A percentile compares a stretch with the other conserved stretches of the same genome.
Conservation (phyloP, 2,888 invertebrate genomes). For the Drosophila birchii region DNA sequence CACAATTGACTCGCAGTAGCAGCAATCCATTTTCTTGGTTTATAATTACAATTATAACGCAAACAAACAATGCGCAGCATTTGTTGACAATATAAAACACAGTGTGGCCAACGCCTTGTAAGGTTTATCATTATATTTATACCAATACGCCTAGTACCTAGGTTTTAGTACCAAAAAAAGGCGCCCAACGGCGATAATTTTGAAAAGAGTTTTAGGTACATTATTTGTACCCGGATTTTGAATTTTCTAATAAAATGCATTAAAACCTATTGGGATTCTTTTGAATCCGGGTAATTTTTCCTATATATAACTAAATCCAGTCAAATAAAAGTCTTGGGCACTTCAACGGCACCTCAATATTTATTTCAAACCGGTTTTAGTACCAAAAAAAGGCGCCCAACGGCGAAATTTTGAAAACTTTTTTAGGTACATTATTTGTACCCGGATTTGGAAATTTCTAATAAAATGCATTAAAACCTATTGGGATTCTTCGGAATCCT, state of each 20-base stretch:
- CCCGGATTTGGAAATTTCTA: too few species aligned
- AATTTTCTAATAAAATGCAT: too few species aligned
- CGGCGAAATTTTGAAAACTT: too few species aligned
- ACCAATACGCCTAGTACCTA: too few species aligned
- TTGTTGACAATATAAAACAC: neutral
- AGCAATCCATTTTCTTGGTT: slow-evolving; percentile 14
- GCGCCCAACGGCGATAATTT: too few species aligned
- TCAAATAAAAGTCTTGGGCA: neutral
- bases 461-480: too few species aligned
- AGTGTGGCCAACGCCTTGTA: neutral
- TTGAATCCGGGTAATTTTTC: too few species aligned
- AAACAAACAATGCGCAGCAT: neutral
- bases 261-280: too few species aligned
- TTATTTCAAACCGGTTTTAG: neutral
- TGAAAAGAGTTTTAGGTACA: neutral
- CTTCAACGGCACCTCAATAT: neutral
- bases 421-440: neutral
- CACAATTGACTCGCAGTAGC: slow-evolving; percentile 62
- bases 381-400: too few species aligned
- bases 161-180: too few species aligned
- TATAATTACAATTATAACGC: neutral
- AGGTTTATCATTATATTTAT: too few species aligned
- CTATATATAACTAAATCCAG: neutral
- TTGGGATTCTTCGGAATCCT: too few species aligned
- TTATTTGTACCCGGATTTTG: neutral